A percentile compares a stretch with the other conserved stretches of the same genome.
Evolutionary conservation across 2,888 invertebrate species (phyloP).

Genomic region (Altica lythri): DNA sequence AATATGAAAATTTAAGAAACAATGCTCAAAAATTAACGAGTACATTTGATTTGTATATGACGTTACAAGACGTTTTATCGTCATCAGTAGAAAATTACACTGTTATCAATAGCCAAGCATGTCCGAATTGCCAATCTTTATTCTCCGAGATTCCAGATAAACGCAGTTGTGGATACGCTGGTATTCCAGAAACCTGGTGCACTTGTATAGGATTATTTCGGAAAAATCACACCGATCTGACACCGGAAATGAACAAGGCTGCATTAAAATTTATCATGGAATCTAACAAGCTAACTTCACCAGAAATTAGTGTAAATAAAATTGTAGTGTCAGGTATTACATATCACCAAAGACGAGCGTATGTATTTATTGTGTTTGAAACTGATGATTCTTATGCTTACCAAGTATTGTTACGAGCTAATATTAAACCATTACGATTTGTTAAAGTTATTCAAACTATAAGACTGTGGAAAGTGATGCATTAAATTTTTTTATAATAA

Average conservation of each 20-base stretch:
- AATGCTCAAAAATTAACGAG: conserved; percentile 73
- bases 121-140: conserved; percentile 69
- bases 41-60: conserved; percentile 78
- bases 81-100: conserved; percentile 56
- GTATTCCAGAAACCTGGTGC: conserved; percentile 42
- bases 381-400: neutral
- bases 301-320: neutral
- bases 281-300: conserved; percentile 1
- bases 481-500: too few species aligned
- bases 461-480: too few species aligned
- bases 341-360: conserved; percentile 5
- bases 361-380: neutral
- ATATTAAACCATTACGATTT: too few species aligned
- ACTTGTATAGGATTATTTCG: conserved; percentile 29
- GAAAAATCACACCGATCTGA: conserved; percentile 9
- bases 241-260: conserved; percentile 3
- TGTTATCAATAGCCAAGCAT: conserved; percentile 59
- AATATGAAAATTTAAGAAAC: conserved; percentile 62
- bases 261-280: conserved; percentile 16
- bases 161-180: conserved; percentile 71
- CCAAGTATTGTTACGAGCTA: conserved; percentile 1
- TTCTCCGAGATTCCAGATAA: conserved; percentile 60
- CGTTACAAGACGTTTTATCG: conserved; percentile 67
- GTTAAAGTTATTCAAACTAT: too few species aligned
- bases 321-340: conserved; percentile 24